Evolutionary conservation across 2,797 vertebrate species (phyloP).

Genomic region (Gambusia yucatana): DNA sequence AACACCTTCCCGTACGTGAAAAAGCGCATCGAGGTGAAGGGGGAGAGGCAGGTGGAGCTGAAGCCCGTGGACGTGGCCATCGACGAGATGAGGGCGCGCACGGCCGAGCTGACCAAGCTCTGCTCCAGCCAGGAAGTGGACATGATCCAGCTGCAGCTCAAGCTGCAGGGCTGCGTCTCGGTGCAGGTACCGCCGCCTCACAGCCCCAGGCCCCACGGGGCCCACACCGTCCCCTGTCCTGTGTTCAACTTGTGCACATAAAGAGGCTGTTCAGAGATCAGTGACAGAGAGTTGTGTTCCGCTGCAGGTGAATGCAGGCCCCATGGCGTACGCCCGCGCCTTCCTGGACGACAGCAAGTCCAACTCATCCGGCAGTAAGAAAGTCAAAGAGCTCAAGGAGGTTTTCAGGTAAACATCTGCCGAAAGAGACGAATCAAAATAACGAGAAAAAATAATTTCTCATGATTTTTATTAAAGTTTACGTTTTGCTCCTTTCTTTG

Average conservation of each 20-base stretch:
- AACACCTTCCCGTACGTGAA: constrained; percentile 95
- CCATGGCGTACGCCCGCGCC: constrained; percentile 94
- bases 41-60: constrained; percentile 90
- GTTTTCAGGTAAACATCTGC: constrained; percentile 86
- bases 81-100: constrained; percentile 93
- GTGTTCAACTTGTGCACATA: not conserved
- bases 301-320: constrained; percentile 94
- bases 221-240: not conserved
- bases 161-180: constrained; percentile 95
- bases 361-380: constrained; percentile 87
- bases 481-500: not conserved
- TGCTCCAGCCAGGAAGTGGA: constrained; percentile 90
- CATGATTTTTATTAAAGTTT: not conserved
- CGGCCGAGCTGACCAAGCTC: constrained; percentile 89
- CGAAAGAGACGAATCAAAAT: not conserved
- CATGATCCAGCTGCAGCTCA: constrained; percentile 96
- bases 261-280: not conserved
- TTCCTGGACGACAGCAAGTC: constrained; percentile 91
- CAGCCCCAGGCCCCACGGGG: not conserved
- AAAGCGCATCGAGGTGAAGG: constrained; percentile 92
- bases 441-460: too few species aligned
- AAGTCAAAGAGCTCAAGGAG: constrained; percentile 93
- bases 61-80: constrained; percentile 96
- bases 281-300: constrained; percentile 10
- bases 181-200: constrained; percentile 86